Evolutionary conservation across 2,888 invertebrate genomes (phyloP).

Genomic region (Osmoderma eremita): DNA sequence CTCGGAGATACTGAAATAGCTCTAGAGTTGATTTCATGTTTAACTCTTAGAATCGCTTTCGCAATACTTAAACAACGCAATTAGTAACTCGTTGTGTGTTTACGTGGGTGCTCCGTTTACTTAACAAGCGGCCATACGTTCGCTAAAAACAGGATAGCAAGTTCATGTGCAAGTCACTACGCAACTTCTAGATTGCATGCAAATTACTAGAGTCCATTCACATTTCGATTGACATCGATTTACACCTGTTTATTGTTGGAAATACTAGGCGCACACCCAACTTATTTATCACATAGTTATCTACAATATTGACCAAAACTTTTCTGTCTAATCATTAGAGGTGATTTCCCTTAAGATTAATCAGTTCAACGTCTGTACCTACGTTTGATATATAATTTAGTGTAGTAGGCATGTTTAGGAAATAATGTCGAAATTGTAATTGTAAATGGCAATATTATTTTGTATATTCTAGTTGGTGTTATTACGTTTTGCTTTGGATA

Average conservation of each 20-base stretch:
- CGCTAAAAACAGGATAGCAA: conserved; percentile 9
- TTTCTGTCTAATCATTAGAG: neutral
- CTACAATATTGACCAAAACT: neutral
- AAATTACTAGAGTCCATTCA: conserved; percentile 31
- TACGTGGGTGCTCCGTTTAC: conserved; percentile 16
- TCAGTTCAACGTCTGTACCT: too few relatives aligned
- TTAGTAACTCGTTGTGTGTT: neutral
- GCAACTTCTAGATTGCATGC: conserved; percentile 30
- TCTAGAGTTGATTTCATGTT: too few relatives aligned
- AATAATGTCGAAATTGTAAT: too few relatives aligned
- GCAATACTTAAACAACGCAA: conserved; percentile 19
- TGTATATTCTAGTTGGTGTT: too few relatives aligned
- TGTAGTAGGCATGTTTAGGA: too few relatives aligned
- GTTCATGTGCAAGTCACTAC: conserved; percentile 32
- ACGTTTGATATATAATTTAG: too few relatives aligned
- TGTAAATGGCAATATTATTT: too few relatives aligned
- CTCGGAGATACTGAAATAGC: too few relatives aligned
- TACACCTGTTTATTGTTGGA: conserved; percentile 31
- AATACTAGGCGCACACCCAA: conserved; percentile 1
- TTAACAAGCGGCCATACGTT: conserved; percentile 2
- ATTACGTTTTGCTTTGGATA: too few relatives aligned
- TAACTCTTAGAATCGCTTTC: neutral
- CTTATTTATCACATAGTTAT: neutral
- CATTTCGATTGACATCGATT: conserved; percentile 25
- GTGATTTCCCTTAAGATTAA: too few relatives aligned